These are phyloP conservation scores for Eulemur rufifrons DNA, from an alignment of 2,113 vertebrate genomes.

Conservation along the genomic window DNA sequence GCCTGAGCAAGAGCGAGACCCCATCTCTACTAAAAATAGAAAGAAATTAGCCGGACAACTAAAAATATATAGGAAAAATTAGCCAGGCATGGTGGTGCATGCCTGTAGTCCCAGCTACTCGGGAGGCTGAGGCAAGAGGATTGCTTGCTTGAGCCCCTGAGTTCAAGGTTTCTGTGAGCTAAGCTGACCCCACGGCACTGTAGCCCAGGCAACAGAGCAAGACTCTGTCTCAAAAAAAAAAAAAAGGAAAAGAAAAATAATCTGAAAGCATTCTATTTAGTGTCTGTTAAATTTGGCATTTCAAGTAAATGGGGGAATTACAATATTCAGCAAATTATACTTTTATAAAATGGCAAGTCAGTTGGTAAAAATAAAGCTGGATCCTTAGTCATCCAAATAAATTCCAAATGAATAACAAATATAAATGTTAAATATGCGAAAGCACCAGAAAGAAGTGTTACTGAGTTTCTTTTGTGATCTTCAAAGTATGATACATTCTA, in stretches of 20 bases:
- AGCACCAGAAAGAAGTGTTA: not conserved
- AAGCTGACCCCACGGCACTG: no score
- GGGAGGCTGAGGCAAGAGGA: no score
- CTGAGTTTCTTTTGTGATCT: not conserved
- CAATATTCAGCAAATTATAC: not conserved
- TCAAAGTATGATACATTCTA: not conserved
- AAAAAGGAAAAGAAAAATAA: not conserved
- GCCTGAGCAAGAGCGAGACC: no score
- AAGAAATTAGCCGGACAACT: no score
- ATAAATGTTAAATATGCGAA: not conserved
- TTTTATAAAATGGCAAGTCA: not conserved
- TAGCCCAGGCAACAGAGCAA: no score
- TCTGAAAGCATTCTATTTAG: not conserved
- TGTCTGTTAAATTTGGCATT: not conserved
- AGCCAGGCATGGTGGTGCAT: no score
- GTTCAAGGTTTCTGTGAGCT: no score
- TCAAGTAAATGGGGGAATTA: not conserved
- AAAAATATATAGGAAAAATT: no score
- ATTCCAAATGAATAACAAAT: not conserved
- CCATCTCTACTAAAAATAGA: no score
- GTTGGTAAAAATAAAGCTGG: not conserved
- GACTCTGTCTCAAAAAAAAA: no score
- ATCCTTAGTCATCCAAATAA: not conserved
- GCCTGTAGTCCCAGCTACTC: no score
- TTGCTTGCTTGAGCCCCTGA: no score